phyloP scores from a whole-genome alignment of 2,888 invertebrate genomes.

The Trachelus iudaicus region DNA sequence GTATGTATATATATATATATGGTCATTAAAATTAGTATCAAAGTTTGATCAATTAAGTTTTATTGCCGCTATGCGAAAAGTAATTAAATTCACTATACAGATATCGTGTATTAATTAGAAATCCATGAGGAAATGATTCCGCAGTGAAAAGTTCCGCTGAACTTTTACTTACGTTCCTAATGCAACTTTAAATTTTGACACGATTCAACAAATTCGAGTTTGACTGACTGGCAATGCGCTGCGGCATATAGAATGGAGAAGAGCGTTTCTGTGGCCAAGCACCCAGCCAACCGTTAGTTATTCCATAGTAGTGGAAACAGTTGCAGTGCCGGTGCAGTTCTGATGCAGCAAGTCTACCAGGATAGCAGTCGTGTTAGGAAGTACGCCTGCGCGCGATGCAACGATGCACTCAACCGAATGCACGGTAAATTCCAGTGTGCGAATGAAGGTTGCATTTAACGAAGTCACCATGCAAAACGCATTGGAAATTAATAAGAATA shows the following conservation, averaged over 20 bases:
- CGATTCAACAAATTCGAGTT: not conserved
- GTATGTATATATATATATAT: not conserved
- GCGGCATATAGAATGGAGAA: not conserved
- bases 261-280: not conserved
- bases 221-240: not conserved
- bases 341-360: slow-evolving; percentile 41
- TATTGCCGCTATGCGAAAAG: not conserved
- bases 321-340: slow-evolving; percentile 36
- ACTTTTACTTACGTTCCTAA: not conserved
- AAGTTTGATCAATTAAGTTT: not conserved
- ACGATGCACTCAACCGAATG: slow-evolving; percentile 22
- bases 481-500: not conserved
- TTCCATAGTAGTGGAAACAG: not conserved
- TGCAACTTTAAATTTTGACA: not conserved
- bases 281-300: not conserved
- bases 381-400: slow-evolving; percentile 23
- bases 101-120: not conserved
- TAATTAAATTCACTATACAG: not conserved
- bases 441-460: not conserved
- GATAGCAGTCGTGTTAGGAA: slow-evolving; percentile 30
- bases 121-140: not conserved
- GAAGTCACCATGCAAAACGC: not conserved
- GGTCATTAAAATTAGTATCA: not conserved
- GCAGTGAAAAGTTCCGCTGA: not conserved
- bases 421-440: not conserved